A percentile compares a stretch with the other conserved stretches of the same genome.
phyloP scores from a whole-genome alignment of 1,140 invertebrate genomes.

The Drosophila cardini region DNA sequence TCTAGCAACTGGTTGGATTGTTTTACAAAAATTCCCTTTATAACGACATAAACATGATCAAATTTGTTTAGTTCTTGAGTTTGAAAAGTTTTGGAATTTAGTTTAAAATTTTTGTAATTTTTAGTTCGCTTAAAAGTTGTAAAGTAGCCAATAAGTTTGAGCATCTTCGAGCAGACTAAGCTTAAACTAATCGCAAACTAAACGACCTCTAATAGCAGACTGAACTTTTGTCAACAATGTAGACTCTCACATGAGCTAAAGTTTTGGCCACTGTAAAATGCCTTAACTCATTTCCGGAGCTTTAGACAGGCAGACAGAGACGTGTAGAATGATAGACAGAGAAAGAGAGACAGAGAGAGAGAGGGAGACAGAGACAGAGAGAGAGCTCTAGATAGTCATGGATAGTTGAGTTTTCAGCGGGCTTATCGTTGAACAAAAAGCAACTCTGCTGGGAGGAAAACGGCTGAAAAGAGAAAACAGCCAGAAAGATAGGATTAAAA shows the following conservation, averaged over 20 bases:
- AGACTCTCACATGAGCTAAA: conserved; percentile 54
- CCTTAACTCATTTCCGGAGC: conserved; percentile 62
- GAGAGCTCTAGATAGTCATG: conserved; percentile 4
- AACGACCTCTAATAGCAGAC: conserved; percentile 78
- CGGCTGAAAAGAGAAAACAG: background rate
- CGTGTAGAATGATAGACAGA: background rate
- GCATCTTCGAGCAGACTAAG: conserved; percentile 55
- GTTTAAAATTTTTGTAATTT: no score
- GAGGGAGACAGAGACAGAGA: background rate
- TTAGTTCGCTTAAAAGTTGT: conserved; percentile 14
- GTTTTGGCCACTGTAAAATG: conserved; percentile 62
- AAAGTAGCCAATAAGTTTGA: conserved; percentile 22
- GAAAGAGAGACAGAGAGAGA: conserved; percentile 4
- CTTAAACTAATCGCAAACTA: conserved; percentile 78
- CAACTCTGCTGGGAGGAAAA: conserved; percentile 9
- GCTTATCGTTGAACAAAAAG: conserved; percentile 69
- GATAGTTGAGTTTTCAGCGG: conserved; percentile 23
- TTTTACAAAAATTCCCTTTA: background rate
- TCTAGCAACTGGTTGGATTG: background rate
- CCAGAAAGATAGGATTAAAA: conserved; percentile 68
- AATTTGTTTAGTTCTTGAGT: no score
- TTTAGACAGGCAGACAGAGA: conserved; percentile 9
- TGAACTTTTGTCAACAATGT: conserved; percentile 80
- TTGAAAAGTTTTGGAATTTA: no score
- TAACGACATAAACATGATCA: no score